phyloP scores from a whole-genome alignment of 2,888 invertebrate genomes.

The Leptarthrus brevirostris region DNA sequence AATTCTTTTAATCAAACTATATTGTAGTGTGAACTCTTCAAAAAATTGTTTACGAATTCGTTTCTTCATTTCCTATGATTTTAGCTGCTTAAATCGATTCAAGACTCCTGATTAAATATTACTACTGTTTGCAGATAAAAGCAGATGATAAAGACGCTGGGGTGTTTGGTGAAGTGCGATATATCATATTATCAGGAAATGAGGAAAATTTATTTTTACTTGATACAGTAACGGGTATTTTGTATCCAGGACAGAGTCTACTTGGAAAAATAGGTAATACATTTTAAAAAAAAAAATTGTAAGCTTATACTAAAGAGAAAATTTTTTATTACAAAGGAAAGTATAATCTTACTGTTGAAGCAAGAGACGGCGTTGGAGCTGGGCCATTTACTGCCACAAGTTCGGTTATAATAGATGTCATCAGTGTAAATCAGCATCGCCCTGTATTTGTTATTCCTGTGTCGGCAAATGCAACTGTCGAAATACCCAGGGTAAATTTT shows the following conservation, averaged over 20 bases:
- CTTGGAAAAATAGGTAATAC: conserved; percentile 69
- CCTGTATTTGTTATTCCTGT: conserved; percentile 85
- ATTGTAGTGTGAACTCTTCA: too few species aligned
- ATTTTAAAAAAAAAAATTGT: not conserved
- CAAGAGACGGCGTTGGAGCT: conserved; percentile 78
- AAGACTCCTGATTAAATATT: too few species aligned
- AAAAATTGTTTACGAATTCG: too few species aligned
- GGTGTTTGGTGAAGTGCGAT: conserved; percentile 80
- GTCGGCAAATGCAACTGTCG: conserved; percentile 78
- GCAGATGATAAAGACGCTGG: conserved; percentile 87
- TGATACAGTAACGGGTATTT: conserved; percentile 81
- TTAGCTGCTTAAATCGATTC: too few species aligned
- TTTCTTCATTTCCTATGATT: too few species aligned
- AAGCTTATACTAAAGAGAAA: conserved; percentile 5
- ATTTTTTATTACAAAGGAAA: conserved; percentile 59
- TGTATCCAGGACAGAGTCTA: conserved; percentile 82
- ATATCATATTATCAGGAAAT: conserved; percentile 77
- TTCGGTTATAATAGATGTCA: conserved; percentile 79
- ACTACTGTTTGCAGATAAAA: conserved; percentile 70
- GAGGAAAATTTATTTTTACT: conserved; percentile 78
- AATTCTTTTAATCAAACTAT: too few species aligned
- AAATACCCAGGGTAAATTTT: conserved; percentile 80
- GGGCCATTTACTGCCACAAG: conserved; percentile 76
- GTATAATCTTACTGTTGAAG: conserved; percentile 77
- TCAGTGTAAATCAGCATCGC: conserved; percentile 84